Evolutionary conservation across 2,888 invertebrate species (phyloP), one percentile per base, ranked within the genome.

Genomic region (Drosophila cognata): DNA sequence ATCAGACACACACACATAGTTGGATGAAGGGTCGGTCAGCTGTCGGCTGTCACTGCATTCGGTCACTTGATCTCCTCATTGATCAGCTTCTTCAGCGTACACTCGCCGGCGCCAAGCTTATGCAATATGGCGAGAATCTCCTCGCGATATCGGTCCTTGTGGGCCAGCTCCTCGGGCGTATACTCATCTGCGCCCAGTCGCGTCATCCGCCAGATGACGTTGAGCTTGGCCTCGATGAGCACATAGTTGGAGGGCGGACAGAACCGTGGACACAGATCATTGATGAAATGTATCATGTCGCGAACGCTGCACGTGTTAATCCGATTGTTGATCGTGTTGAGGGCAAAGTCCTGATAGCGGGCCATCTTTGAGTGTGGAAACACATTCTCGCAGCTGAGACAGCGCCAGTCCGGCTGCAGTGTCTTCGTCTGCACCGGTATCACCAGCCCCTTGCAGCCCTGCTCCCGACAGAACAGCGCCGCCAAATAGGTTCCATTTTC

Each of bases 381-480:
- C 10, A 91, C 85, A 38, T 79, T 87, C 43, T 86, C 94, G 89
- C 96, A 96, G 85, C 94, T 94, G 69, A 95, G 94, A 90, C 96
- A 96, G 72, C 94, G 94, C 96, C 96, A 96, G 7, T 94, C 91
- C 0, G 96, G 94, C 8, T 93, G 92, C 79, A 94, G 92, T 41
- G 95, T 94, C 64, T 95, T 92, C 6, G 96, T 95, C 90, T 95
- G 94, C 0, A 94, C 94, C 13, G 96, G 95, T 69, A 95, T 86
- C 25, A 92, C 91, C 63, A 91, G 80, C 25, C 93, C 92, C 48
- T 86, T 87, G 85, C 93, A 93, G 55, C 84, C 87, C 67, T 89
- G 84, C 94, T 91, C 94, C 94, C 95, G 65, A 93, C 94, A 84
- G 92, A 94, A 90, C 4, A 93, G 80, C 1, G 93, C 92, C 51